phyloP scores from a whole-genome alignment of 2,113 vertebrate genomes.

The Lutjanus erythropterus region DNA sequence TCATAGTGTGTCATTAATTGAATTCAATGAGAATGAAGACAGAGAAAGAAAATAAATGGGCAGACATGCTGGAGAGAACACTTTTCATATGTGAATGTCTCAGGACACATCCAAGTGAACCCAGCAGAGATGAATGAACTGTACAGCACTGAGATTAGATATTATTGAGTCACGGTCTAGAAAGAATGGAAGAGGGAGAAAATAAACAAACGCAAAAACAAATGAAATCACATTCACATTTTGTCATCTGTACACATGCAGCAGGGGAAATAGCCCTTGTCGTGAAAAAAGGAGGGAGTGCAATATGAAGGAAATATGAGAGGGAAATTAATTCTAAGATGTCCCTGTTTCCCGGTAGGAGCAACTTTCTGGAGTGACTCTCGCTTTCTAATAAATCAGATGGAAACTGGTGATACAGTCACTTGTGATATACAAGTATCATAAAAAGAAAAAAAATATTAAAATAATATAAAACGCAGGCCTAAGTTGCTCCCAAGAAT shows the following conservation, averaged over 20 bases:
- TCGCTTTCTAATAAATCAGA: conserved; percentile 6
- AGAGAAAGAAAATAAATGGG: background rate
- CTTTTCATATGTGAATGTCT: conserved; percentile 50
- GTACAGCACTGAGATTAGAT: conserved; percentile 18
- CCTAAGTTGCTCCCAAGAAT: conserved; percentile 22
- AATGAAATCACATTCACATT: conserved; percentile 48
- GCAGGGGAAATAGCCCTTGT: conserved; percentile 73
- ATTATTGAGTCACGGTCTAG: conserved; percentile 22
- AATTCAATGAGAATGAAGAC: background rate
- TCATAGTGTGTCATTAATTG: background rate
- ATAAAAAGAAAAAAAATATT: conserved; percentile 12
- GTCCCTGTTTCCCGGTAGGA: conserved; percentile 1
- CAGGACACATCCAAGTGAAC: conserved; percentile 46
- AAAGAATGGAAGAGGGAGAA: background rate
- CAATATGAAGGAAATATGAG: conserved; percentile 22
- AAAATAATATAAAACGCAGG: conserved; percentile 40
- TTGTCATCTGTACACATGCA: conserved; percentile 41
- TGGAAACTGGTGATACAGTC: conserved; percentile 8
- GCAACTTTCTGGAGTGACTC: background rate
- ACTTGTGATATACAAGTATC: conserved; percentile 11
- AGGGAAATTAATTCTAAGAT: conserved; percentile 3
- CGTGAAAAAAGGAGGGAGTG: conserved; percentile 39
- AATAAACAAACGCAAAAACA: conserved; percentile 11
- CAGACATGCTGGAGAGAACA: conserved; percentile 29
- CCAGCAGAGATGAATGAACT: background rate